Percentiles rank a stretch among this genome's conserved stretches.
phyloP scores from a whole-genome alignment of 2,113 vertebrate species.

The Capricornis sumatraensis region DNA sequence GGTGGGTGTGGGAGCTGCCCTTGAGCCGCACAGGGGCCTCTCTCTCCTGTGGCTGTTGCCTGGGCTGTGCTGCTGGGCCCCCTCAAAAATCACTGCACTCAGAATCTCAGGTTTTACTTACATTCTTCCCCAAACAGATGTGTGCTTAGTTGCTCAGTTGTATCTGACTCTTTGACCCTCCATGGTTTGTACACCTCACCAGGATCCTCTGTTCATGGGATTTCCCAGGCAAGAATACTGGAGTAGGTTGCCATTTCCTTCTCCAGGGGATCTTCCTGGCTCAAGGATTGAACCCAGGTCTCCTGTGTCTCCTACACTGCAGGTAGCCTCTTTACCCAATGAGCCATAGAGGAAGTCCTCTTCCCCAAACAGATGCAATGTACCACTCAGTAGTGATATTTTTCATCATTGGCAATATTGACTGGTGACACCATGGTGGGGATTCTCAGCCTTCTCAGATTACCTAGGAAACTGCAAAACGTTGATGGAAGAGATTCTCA shows the following conservation, averaged over 20 bases:
- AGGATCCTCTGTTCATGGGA: neutral
- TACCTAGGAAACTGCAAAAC: neutral
- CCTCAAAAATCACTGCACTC: too few species aligned
- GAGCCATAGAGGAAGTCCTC: neutral
- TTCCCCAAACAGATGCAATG: neutral
- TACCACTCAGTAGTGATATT: neutral
- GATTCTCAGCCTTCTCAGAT: neutral
- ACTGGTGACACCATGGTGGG: neutral
- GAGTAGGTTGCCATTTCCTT: neutral
- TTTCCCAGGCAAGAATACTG: neutral
- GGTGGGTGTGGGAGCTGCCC: neutral
- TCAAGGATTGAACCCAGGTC: neutral
- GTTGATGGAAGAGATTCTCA: neutral
- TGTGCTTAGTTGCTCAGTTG: neutral
- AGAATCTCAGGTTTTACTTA: neutral
- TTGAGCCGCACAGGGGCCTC: fast-evolving
- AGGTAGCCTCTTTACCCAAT: neutral
- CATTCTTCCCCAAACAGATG: neutral
- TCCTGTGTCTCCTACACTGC: neutral
- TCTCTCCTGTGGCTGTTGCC: fast-evolving
- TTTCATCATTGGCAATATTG: too few species aligned
- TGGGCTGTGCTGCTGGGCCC: neutral
- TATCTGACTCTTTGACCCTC: neutral
- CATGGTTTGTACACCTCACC: neutral
- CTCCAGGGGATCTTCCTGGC: neutral